phyloP scores from a whole-genome alignment of 1,140 invertebrate genomes.

The Mactra quadrangularis region DNA sequence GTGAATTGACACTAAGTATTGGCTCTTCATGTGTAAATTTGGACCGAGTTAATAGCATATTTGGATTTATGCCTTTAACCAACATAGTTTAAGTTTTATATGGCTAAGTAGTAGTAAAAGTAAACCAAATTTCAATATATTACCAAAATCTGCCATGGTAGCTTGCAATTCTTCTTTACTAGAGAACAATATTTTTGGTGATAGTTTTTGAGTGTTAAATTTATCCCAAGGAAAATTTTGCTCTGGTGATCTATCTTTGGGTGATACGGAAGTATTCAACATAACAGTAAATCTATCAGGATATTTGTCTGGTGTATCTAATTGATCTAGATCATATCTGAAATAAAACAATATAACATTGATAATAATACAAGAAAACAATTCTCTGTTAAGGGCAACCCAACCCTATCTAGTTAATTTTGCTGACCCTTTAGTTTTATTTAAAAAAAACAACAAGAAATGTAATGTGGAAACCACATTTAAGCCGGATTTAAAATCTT shows the following conservation, averaged over 20 bases:
- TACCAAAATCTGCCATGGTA: slow-evolving; percentile 77
- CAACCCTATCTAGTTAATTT: no score
- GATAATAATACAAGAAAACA: no score
- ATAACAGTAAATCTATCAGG: slow-evolving; percentile 90
- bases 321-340: slow-evolving; percentile 91
- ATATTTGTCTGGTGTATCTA: slow-evolving; percentile 92
- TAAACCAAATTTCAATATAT: no score
- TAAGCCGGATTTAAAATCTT: no score
- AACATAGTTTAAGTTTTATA: not conserved
- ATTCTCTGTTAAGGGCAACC: no score
- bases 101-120: no score
- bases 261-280: slow-evolving; percentile 90
- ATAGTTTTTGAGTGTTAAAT: slow-evolving; percentile 85
- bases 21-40: not conserved
- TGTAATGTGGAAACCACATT: no score
- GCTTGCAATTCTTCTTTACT: slow-evolving; percentile 91
- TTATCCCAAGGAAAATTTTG: slow-evolving; percentile 90
- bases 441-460: no score
- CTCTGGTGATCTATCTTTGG: slow-evolving; percentile 87
- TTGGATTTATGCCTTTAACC: not conserved
- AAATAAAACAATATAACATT: slow-evolving; percentile 63
- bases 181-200: slow-evolving; percentile 89
- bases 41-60: not conserved
- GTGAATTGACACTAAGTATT: no score
- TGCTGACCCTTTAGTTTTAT: no score